Percentiles rank a stretch among this genome's conserved stretches.
phyloP scores from a whole-genome alignment of 2,113 vertebrate genomes.

The Nibea coibor region DNA sequence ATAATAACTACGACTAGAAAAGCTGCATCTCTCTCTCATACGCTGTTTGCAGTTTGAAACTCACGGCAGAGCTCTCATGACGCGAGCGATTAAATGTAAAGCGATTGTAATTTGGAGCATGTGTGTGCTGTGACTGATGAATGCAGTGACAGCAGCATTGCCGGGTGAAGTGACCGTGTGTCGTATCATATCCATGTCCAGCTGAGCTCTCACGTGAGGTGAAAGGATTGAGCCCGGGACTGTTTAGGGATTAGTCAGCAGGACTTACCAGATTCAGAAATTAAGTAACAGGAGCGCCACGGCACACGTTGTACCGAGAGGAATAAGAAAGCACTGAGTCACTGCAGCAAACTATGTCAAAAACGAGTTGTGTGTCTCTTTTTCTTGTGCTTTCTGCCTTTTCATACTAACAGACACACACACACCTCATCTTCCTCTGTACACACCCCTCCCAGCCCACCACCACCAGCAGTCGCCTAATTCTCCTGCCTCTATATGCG shows the following conservation, averaged over 20 bases:
- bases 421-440: not conserved
- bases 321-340: conserved; percentile 54
- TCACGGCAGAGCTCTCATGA: conserved; percentile 12
- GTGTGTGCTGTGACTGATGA: conserved; percentile 26
- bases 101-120: conserved; percentile 30
- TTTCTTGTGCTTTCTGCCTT: not conserved
- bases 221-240: conserved; percentile 74
- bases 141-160: not conserved
- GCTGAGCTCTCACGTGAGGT: conserved; percentile 72
- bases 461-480: conserved; percentile 42
- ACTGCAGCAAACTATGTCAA: conserved; percentile 27
- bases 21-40: too few species aligned
- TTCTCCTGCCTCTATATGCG: conserved; percentile 52
- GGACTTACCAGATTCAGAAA: conserved; percentile 75
- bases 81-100: conserved; percentile 36
- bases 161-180: conserved; percentile 35
- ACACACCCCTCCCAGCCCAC: not conserved
- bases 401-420: conserved; percentile 1
- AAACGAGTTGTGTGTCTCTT: conserved; percentile 30
- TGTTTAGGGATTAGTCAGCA: conserved; percentile 80
- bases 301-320: conserved; percentile 53
- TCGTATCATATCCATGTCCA: conserved; percentile 71
- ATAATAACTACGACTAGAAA: too few species aligned
- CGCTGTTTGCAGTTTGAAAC: too few species aligned
- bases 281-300: conserved; percentile 57